Base-by-base conservation (phyloP, 2,113 vertebrate genomes). In the Mellivora capensis region DNA sequence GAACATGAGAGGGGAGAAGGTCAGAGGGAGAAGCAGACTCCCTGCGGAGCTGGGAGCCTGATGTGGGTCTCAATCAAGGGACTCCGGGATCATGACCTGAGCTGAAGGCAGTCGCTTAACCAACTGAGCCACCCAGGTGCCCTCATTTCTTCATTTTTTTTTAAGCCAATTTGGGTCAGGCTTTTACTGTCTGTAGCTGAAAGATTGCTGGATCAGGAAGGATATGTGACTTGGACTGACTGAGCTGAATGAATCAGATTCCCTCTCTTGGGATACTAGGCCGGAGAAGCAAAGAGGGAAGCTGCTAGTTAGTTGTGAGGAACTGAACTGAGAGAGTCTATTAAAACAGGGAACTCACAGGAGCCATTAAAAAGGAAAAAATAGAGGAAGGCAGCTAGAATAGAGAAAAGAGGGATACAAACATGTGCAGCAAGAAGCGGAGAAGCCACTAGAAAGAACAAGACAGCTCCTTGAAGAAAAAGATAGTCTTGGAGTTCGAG, bases 101-200 rank as follows among this genome's bases (percentile, higher is more conserved):
- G 52, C 17, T 54, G 17, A 54, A 54, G 52, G 52, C 52, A 54
- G 52, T 54, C 52, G 52, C 52, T 18, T 54, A 54, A 54, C 52
- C 52, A 18, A 18, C 52, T 54, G 17, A 54, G 52, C 52, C 52
- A 54, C 52, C 5, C 17, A 54, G 52, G 17, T 18, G 17, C 17
- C 52, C 52, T 54, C 62, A 90, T 83, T 71, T 94, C 91, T 57
- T 93, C 34, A 47, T 89, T 79, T 67, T 67, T 69, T 15, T n/a
- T n/a, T n/a, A n/a, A 90, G 42, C 11, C 67, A 83, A 6, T 71
- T 54, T 54, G 72, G 89, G n/a, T 72, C 39, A 92, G 54, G 12
- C 61, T 95, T 94, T 95, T 85, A 88, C 44, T 76, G 71, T 44
- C 71, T 77, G 7, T 49, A 87, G 74, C 52, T 90, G 72, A 93